A percentile compares a stretch with the other conserved stretches of the same genome.
phyloP scores from a whole-genome alignment of 37 sponge, comb jelly and placozoan species.

The Mnemiopsis leidyi region DNA sequence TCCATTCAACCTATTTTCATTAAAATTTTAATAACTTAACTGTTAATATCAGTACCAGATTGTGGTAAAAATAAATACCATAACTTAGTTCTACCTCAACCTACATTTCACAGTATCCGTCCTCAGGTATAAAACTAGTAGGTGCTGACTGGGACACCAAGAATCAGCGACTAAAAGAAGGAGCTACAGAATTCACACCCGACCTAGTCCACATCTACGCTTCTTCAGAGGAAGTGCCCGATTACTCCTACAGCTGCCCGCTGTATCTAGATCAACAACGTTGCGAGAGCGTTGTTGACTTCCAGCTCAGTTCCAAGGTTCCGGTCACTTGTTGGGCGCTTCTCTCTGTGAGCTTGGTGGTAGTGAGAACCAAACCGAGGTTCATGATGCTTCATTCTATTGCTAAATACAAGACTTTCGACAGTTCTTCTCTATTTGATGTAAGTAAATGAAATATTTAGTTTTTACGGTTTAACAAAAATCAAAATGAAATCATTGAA shows the following conservation, averaged over 20 bases:
- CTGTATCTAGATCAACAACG: constrained; percentile 28
- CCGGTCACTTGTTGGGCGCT: not conserved
- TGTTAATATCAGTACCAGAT: too few relatives aligned
- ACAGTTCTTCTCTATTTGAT: constrained; percentile 45
- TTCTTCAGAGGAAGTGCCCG: not conserved
- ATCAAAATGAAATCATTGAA: not conserved
- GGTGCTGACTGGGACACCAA: constrained; percentile 12
- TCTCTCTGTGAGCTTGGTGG: not conserved
- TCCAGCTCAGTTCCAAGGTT: not conserved
- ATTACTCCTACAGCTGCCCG: not conserved
- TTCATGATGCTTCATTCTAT: not conserved
- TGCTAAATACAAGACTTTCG: not conserved
- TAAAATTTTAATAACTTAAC: too few relatives aligned
- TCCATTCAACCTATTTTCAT: too few relatives aligned
- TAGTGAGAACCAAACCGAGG: constrained; percentile 9
- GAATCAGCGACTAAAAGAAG: not conserved
- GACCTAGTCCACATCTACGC: constrained; percentile 26
- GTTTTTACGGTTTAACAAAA: not conserved
- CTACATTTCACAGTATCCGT: not conserved
- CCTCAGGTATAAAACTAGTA: constrained; percentile 32
- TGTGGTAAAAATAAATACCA: too few relatives aligned
- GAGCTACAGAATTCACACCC: not conserved
- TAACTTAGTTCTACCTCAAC: too few relatives aligned
- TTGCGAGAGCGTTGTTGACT: not conserved
- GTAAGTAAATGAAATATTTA: constrained; percentile 1